Conservation (phyloP, 1,140 invertebrate genomes). For the Macrobrachium nipponense region DNA sequence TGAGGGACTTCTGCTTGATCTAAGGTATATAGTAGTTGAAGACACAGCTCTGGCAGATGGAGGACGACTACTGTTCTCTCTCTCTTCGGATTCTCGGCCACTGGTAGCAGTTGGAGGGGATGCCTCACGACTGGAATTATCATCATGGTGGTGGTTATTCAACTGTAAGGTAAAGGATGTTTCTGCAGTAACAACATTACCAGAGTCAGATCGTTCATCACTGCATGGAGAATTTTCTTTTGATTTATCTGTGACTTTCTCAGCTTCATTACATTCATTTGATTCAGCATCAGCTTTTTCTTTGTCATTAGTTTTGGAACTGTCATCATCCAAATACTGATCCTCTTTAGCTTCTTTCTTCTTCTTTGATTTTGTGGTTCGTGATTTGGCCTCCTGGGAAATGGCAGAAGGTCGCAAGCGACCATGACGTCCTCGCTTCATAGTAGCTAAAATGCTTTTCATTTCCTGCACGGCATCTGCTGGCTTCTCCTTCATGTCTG, state of each 20-base stretch:
- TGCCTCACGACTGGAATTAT: constrained; percentile 36
- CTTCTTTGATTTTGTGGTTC: constrained; percentile 19
- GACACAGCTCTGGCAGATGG: constrained; percentile 24
- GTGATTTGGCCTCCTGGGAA: constrained; percentile 47
- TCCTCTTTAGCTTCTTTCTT: constrained; percentile 30
- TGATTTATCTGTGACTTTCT: neutral
- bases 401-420: constrained; percentile 40
- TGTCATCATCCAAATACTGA: neutral
- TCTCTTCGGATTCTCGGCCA: constrained; percentile 24
- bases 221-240: neutral
- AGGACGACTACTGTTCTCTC: constrained; percentile 23
- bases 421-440: constrained; percentile 51
- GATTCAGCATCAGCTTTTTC: too few species aligned
- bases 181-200: constrained; percentile 15
- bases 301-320: too few species aligned
- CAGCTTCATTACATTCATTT: neutral
- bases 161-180: constrained; percentile 38
- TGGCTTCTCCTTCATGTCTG: constrained; percentile 31
- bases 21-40: constrained; percentile 48
- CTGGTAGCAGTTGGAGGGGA: constrained; percentile 28
- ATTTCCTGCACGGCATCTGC: constrained; percentile 56
- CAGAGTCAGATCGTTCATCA: neutral
- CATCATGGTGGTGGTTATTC: constrained; percentile 7
- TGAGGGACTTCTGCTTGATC: constrained; percentile 36
- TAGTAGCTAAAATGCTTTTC: constrained; percentile 58